Base-by-base conservation (phyloP, 2,888 invertebrate species). In the Eustalomyia histrio region DNA sequence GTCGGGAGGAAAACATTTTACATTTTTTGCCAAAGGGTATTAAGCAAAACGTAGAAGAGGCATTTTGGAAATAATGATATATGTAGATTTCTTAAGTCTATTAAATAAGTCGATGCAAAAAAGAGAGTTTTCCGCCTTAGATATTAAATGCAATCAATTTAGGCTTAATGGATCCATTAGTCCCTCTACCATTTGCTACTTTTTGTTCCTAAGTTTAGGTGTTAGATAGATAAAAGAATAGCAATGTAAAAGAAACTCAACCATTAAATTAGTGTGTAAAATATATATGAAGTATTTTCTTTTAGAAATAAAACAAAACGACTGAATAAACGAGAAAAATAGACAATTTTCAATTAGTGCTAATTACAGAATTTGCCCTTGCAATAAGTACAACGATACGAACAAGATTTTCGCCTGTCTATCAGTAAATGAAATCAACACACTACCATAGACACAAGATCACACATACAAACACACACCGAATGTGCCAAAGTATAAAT, bases 271-370 rank as follows among this genome's bases (percentile, higher is more conserved):
- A 65, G 55, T 53, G 33, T 61, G 60, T 57, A 71, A 74, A 76
- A 74, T 50, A 33, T 80, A 64, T 29, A 64, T 65, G 39, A 78
- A 67, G 58, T 67, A 29, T 53, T 61, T 61, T 63, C 5, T n/a
- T n/a, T 43, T 68, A 29, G 29, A 29, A 6, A 18, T 61, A 67
- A 65, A 24, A 57, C 5, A 61, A 72, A 73, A 73, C 57, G 18
- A 73, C 72, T 57, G 50, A 73, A 50, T 18, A 50, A 78, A 61
- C 71, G 47, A 78, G 57, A 72, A 67, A 57, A 67, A 74, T 67
- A 63, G 67, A 61, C 67, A 55, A 75, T 78, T 71, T 87, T 87
- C 88, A 88, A 89, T 88, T 88, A 88, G 86, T 88, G 85, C 89
- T 88, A 89, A 88, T 89, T 88, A 87, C 86, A 86, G 80, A 75